These are phyloP conservation scores for Semaprochilodus insignis DNA, from an alignment of 2,797 vertebrate species.

Conservation along the genomic window DNA sequence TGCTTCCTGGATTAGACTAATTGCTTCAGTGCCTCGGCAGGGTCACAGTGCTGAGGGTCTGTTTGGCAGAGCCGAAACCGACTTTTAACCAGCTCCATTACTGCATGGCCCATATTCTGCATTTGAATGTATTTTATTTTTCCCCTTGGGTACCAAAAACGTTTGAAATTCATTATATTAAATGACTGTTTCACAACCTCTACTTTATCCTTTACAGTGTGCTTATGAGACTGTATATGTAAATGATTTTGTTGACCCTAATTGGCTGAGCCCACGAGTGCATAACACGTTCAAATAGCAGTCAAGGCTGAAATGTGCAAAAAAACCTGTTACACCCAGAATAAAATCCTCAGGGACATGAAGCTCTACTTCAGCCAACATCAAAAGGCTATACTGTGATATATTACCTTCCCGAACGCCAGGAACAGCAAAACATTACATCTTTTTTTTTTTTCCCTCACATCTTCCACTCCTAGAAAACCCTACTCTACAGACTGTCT, in stretches of 20 bases:
- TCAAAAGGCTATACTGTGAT: neutral
- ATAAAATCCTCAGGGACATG: neutral
- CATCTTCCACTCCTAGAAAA: neutral
- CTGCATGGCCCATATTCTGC: neutral
- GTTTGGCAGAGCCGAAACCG: neutral
- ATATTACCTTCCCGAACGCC: neutral
- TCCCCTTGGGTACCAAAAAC: neutral
- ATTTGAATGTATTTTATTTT: neutral
- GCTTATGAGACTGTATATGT: neutral
- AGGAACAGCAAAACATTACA: neutral
- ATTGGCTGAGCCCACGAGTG: neutral
- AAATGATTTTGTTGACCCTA: neutral
- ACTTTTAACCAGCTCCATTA: neutral
- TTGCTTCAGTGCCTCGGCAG: neutral
- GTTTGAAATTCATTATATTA: neutral
- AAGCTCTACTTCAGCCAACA: neutral
- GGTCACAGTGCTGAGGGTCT: constrained; percentile 3
- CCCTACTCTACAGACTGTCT: neutral
- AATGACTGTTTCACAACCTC: neutral
- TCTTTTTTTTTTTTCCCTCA: neutral
- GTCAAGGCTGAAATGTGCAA: neutral
- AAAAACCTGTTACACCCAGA: neutral
- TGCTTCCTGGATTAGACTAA: constrained; percentile 11
- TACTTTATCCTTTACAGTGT: neutral
- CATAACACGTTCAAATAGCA: neutral